Percentiles rank a stretch among this genome's conserved stretches.
Evolutionary conservation across 1,140 invertebrate species (phyloP).

Genomic region (Micrasema longulum): DNA sequence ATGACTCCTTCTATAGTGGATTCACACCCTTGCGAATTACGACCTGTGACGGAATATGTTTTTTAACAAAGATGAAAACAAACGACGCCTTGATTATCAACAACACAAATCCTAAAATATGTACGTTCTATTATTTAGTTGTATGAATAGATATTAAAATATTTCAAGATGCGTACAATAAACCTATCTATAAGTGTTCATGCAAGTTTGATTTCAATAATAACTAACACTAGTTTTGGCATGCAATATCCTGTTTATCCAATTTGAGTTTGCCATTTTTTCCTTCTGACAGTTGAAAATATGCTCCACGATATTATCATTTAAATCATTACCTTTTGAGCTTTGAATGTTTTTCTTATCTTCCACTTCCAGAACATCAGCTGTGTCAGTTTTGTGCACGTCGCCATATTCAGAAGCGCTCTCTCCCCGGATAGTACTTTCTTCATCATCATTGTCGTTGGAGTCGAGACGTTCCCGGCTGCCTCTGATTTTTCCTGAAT

Average conservation of each 20-base stretch:
- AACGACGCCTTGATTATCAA: too few species aligned
- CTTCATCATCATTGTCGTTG: constrained; percentile 59
- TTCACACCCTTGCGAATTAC: constrained; percentile 61
- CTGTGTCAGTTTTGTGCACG: constrained; percentile 59
- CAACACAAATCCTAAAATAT: too few species aligned
- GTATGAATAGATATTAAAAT: too few species aligned
- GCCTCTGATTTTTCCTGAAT: constrained; percentile 20
- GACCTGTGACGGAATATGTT: constrained; percentile 49
- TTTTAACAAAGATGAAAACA: constrained; percentile 13
- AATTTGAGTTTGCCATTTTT: constrained; percentile 18
- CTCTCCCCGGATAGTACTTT: constrained; percentile 63
- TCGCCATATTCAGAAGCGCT: constrained; percentile 63
- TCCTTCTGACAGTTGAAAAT: constrained; percentile 2
- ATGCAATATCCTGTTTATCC: constrained; percentile 13
- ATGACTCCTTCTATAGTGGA: constrained; percentile 74
- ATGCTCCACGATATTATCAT: constrained; percentile 21
- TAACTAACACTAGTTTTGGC: constrained; percentile 11
- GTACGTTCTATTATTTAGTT: too few species aligned
- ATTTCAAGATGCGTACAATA: too few species aligned
- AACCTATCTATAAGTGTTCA: constrained; percentile 23
- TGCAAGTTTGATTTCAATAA: constrained; percentile 7
- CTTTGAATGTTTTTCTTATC: constrained; percentile 52
- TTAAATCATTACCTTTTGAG: constrained; percentile 39
- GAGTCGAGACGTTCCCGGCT: constrained; percentile 45
- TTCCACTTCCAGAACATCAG: constrained; percentile 60